Evolutionary conservation across 2,113 vertebrate genomes (phyloP).

Genomic region (Brachypodius melanocephalos): DNA sequence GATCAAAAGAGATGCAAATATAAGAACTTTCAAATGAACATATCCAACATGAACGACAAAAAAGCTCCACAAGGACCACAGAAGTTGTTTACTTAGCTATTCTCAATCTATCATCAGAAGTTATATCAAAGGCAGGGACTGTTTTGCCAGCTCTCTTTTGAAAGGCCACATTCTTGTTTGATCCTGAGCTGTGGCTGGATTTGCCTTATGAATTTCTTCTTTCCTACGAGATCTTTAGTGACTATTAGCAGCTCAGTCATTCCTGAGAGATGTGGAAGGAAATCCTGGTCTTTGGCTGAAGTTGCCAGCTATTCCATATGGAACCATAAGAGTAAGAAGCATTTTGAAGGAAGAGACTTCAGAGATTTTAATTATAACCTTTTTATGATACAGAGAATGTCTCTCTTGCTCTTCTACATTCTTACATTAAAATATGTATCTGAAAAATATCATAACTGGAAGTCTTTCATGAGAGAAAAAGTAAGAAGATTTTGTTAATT

Average conservation of each 20-base stretch:
- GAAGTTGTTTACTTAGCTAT: not conserved
- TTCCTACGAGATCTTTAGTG: not conserved
- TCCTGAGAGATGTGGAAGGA: not conserved
- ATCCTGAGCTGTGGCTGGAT: not conserved
- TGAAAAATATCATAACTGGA: not conserved
- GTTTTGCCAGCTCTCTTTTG: not conserved
- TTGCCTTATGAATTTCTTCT: not conserved
- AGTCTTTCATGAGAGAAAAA: not conserved
- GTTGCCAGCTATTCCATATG: not conserved
- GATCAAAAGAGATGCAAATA: not conserved
- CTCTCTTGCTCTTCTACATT: not conserved
- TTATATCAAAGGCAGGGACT: not conserved
- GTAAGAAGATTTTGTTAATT: not conserved
- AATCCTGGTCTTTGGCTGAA: not conserved
- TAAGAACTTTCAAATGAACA: not conserved
- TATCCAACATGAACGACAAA: not conserved
- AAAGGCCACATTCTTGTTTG: not conserved
- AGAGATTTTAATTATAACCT: not conserved
- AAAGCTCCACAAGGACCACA: not conserved
- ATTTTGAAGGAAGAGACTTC: not conserved
- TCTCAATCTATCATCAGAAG: not conserved
- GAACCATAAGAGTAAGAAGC: not conserved
- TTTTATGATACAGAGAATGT: not conserved
- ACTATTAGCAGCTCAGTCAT: not conserved
- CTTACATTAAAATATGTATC: not conserved